Evolutionary conservation across 2,113 vertebrate species (phyloP), one percentile per base, ranked within the genome.

Genomic region (Cyrtonyx montezumae): DNA sequence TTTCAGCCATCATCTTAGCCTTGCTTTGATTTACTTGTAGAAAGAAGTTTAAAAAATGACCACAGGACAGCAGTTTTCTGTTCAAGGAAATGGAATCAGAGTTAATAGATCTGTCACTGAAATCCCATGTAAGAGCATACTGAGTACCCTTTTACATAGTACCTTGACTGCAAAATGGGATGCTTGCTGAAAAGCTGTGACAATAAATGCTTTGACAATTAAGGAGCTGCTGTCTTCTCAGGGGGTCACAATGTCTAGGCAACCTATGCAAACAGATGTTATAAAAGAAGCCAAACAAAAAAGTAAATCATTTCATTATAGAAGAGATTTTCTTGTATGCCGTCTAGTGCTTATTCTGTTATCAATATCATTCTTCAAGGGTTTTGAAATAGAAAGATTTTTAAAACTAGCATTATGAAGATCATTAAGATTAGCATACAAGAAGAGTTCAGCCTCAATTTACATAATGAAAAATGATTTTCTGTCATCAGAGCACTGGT

Each of bases 41-140:
- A 73, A 90, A 74, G 32, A 78, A 63, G 53, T 94, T 91, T 84
- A 65, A 75, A 73, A 66, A 95, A 71, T 69, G 40, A 71, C 66
- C 58, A 76, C 30, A 61, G 43, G 15, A 96, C 74, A 78, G 66
- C 53, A 71, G 42, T 87, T 96, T 90, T 95, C 51, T 86, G 32
- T 45, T 87, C 62, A 90, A 88, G 25, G 62, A 48, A 84, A n/a
- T 51, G 58, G 66, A 90, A 78, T 32, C 46, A 78, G 34, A 83
- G n/a, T 71, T 65, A 86, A 88, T 78, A 91, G 79, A 76, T 80
- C 68, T 90, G 40, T 79, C 73, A 84, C 58, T 88, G 66, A 90
- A 90, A 73, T 92, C 58, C 48, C 81, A 2, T 66, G 36, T 71
- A 89, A 90, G 85, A 65, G 58, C 43, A 23, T 79, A 51, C 22